Conservation (phyloP, 2,888 invertebrate genomes). For the Drosophila monieri region DNA sequence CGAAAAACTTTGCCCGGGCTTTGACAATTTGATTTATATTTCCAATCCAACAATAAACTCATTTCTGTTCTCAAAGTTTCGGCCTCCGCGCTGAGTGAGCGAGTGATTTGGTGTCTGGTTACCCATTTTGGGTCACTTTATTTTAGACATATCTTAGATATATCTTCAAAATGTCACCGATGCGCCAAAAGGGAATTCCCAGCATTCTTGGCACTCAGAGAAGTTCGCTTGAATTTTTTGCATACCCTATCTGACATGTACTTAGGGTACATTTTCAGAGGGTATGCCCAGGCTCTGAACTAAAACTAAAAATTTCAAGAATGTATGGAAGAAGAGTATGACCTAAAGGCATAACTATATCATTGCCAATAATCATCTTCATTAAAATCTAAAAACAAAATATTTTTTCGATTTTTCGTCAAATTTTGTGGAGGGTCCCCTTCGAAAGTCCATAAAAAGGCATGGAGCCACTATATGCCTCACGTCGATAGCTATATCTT, state of each 20-base stretch:
- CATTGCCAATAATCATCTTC: too few relatives aligned
- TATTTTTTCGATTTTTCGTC: too few relatives aligned
- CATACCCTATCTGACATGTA: constrained; percentile 13
- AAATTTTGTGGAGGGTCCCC: too few relatives aligned
- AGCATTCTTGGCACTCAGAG: constrained; percentile 36
- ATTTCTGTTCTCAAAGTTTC: constrained; percentile 37
- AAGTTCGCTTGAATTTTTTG: constrained; percentile 24
- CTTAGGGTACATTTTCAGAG: not conserved
- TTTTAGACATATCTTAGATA: not conserved
- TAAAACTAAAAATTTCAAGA: too few relatives aligned
- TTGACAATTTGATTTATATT: constrained; percentile 70
- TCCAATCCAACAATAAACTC: constrained; percentile 68
- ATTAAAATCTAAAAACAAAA: too few relatives aligned
- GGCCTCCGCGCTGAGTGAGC: constrained; percentile 23
- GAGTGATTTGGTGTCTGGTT: constrained; percentile 53
- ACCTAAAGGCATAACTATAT: too few relatives aligned
- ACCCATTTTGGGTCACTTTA: constrained; percentile 38
- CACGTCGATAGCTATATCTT: too few relatives aligned
- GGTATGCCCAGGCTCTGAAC: too few relatives aligned
- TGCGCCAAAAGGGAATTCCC: constrained; percentile 29
- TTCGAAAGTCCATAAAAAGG: too few relatives aligned
- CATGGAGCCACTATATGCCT: too few relatives aligned
- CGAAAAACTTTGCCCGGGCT: constrained; percentile 47
- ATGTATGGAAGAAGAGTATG: too few relatives aligned
- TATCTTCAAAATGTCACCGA: constrained; percentile 32